Evolutionary conservation across 2,797 vertebrate species (phyloP), one percentile per base, ranked within the genome.

Genomic region (Tapirus indicus): DNA sequence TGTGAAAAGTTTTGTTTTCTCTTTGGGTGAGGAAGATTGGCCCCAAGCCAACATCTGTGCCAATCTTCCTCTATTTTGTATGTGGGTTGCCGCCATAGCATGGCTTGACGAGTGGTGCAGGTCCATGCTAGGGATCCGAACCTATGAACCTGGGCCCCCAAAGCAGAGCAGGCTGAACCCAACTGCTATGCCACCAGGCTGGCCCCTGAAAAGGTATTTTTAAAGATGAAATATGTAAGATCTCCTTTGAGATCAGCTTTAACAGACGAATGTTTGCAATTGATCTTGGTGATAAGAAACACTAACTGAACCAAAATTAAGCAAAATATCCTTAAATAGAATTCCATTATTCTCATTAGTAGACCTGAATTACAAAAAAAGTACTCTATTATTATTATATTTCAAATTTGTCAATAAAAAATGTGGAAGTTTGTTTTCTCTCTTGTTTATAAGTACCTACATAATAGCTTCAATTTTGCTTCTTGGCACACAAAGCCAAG

Each of bases 321-420:
- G 25, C 44, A 90, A 93, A 92, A 93, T 83, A 66, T 18, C n/a
- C 32, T 71, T 72, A 79, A 77, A 35, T 56, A 44, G 17, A 54
- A 85, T 66, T 64, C 12, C 13, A 58, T 87, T 80, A 44, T 95
- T 72, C 5, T 93, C 29, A 72, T 79, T 79, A 78, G 27, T 64
- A 91, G 16, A 80, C 27, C 17, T 78, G 38, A 79, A 75, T 97
- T 96, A 84, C 9, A 52, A 47, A 80, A 80, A 85, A 71, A 56
- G 14, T 38, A 47, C 1, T 35, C 29, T 58, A 87, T 58, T 72
- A 87, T 58, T 87, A 77, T 29, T n/a, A 25, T 78, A 83, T 32
- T 72, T 97, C 88, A 25, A 71, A 72, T 89, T 80, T 52, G 38
- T 60, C 35, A 58, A 11, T 77, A 44, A 86, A 74, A 87, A 91